Evolutionary conservation across 2,888 invertebrate species (phyloP).

Genomic region (Merodon equestris): DNA sequence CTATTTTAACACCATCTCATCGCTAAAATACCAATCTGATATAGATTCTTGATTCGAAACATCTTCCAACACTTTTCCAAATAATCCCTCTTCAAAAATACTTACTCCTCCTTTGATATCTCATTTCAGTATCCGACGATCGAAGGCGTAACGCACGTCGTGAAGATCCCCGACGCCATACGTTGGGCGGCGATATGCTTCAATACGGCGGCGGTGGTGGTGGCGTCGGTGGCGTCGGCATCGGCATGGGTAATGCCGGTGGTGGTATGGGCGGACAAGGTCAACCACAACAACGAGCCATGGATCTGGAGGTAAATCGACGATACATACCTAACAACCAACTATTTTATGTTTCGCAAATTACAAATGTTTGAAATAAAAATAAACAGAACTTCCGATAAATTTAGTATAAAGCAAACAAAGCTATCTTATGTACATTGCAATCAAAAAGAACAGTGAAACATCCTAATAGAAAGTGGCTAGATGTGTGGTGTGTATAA

Average conservation of each 20-base stretch:
- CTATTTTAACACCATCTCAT: too few species aligned
- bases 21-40: too few species aligned
- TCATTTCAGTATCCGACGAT: constrained; percentile 73
- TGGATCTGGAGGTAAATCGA: constrained; percentile 87
- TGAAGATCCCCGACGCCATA: constrained; percentile 91
- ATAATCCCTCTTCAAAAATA: too few species aligned
- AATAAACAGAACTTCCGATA: constrained; percentile 27
- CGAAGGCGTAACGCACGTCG: constrained; percentile 80
- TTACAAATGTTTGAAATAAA: constrained; percentile 58
- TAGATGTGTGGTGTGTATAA: constrained; percentile 41
- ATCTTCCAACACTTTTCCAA: too few species aligned
- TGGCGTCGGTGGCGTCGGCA: constrained; percentile 46
- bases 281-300: constrained; percentile 82
- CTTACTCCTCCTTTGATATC: constrained; percentile 7
- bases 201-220: constrained; percentile 79
- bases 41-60: too few species aligned
- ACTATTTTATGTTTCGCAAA: constrained; percentile 63
- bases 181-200: constrained; percentile 88
- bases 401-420: constrained; percentile 7
- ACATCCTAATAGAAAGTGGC: constrained; percentile 6
- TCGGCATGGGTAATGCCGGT: constrained; percentile 75
- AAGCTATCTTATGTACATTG: constrained; percentile 15
- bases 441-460: constrained; percentile 20
- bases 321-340: constrained; percentile 60
- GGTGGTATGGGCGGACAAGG: constrained; percentile 79